Evolutionary conservation across 2,888 invertebrate genomes (phyloP), one percentile per base, ranked within the genome.

Genomic region (Cosmia trapezina): DNA sequence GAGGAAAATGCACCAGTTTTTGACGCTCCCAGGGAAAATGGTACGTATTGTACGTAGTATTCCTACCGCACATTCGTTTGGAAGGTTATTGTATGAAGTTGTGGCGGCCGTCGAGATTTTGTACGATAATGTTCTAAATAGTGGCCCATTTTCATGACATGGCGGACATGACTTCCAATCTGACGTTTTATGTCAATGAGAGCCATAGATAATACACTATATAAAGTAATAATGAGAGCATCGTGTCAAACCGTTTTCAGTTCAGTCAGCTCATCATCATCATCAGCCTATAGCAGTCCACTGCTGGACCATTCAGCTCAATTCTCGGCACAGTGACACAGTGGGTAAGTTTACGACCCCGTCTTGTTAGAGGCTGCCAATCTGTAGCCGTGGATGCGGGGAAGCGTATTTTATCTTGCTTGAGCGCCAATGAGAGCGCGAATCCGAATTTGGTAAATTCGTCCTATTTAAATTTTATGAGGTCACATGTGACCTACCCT

Each of bases 1-100:
- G 41, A 72, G 70, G 75, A 70, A 86, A 82, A 81, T 83, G 76
- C 70, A 65, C 70, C 80, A 70, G 76, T 67, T 75, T 53, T 71
- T 67, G 70, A 62, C 37, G 62, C 22, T 61, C 9, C 28, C n/a
- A 9, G 12, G 62, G 72, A 71, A 81, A 83, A 83, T 68, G 77
- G 85, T 85, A 60, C 28, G 81, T 74, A 70, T 57, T 83, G 14
- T 74, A 14, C 3, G 6, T 59, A 37, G n/a, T 41, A 22, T 47
- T 53, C 3, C 28, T 64, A 51, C 3, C 28, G n/a, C 14, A 65
- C 37, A 28, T 66, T 53, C 2, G 59, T 66, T 82, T 41, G 49
- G 17, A 43, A 41, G 28, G 12, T 56, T 64, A 62, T 68, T 53
- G 51, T 59, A 28, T 53, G 37, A 43, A 47, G 9, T 45, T 64